Base-by-base conservation (phyloP, 2,113 vertebrate species). In the Datnioides undecimradiatus region DNA sequence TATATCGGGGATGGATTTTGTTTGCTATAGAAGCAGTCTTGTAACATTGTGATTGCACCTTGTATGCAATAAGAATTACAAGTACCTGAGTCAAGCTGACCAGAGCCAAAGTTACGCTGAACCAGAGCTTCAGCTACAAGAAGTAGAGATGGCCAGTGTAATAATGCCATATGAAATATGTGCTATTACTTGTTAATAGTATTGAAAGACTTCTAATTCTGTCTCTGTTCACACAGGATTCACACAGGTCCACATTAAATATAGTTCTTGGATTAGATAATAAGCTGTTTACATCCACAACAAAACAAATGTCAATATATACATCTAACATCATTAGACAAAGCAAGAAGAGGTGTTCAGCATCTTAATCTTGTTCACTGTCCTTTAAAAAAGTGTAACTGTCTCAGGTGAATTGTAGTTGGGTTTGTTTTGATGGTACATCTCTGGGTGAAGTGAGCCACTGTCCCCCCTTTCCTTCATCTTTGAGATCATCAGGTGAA, bases 401-500 rank as follows among this genome's bases (percentile, higher is more conserved):
- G 2, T 63, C 23, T 78, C 68, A 46, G 4, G 0, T 5, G 13
- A 60, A 19, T 25, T 27, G 31, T 10, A 16, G 0, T 46, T 43
- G 7, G 12, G 6, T 45, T 41, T 57, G 29, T 54, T 36, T 1
- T 27, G 1, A 12, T 2, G 4, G 8, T 66, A 3, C 16, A 17
- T 4, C 34, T 60, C 14, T 7, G 7, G 6, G 4, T 60, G 29
- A 36, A 4, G 0, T 1, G 13, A 76, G 13, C 14, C 7, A 3
- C 48, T 79, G 5, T 3, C 73, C 33, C 65, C 85, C 21, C 51
- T 83, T 62, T 69, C 6, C 16, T 1, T 34, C 5, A 84, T 31
- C 23, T 71, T 83, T 4, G 82, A 84, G 23, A 95, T 93, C 54
- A 95, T 94, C 86, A 98, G 80, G 86, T 98, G 94, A 73, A 97